Evolutionary conservation across 1,140 invertebrate species (phyloP).

Genomic region (Dysdera silvatica): DNA sequence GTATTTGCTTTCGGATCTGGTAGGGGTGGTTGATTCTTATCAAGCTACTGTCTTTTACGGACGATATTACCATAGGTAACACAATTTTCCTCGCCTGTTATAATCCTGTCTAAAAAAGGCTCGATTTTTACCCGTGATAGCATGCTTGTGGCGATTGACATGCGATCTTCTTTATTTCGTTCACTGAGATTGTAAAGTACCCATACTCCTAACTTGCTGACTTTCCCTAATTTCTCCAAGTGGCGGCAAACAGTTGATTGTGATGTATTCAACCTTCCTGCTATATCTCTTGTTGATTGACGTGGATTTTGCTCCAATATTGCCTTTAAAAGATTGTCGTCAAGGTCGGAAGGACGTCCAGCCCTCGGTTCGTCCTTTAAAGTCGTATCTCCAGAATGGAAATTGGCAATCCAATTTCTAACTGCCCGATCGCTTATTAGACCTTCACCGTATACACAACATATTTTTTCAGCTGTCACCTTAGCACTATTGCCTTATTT

Average conservation of each 20-base stretch:
- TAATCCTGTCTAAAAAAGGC: no score
- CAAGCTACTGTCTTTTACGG: background rate
- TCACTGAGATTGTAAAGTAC: background rate
- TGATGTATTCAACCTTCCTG: background rate
- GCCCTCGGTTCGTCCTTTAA: background rate
- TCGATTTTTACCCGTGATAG: background rate
- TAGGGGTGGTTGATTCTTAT: background rate
- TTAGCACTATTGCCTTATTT: background rate
- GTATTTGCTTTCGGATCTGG: background rate
- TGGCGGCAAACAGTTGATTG: background rate
- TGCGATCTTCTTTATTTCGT: background rate
- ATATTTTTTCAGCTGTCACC: conserved; percentile 1
- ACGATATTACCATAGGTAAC: no score
- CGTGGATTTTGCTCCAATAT: background rate
- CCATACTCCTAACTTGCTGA: background rate
- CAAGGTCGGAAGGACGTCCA: background rate
- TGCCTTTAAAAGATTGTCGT: background rate
- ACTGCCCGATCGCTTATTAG: background rate
- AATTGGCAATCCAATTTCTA: background rate
- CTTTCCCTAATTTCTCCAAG: background rate
- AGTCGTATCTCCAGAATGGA: background rate
- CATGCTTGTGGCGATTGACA: background rate
- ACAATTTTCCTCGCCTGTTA: background rate
- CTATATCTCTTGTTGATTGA: background rate
- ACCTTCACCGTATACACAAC: background rate